Base-by-base conservation (phyloP, 2,113 vertebrate species). In the Chloroceryle aenea region DNA sequence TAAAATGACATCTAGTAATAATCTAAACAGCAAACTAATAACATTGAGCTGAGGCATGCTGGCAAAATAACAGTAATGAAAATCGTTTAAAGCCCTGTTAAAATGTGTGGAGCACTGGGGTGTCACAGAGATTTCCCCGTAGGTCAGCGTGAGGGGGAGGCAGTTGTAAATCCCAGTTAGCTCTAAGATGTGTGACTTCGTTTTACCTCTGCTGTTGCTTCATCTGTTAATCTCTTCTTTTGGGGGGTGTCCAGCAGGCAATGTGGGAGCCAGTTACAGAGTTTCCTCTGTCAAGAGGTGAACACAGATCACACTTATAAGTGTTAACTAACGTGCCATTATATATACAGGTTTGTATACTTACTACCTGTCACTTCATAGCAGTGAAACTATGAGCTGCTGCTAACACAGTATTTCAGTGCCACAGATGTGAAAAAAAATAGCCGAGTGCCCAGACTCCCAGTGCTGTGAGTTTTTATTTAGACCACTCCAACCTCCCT, bases 1-100 rank as follows among this genome's bases (percentile, higher is more conserved):
- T 71, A 94, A 94, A 91, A 85, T 91, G 90, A 62, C 19, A 85
- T 77, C 83, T 86, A 88, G 72, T 84, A 93, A 86, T 69, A 93
- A 92, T 87, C 68, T 92, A 75, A 89, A 67, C 38, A 78, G 73
- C 76, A 81, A 93, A 81, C 22, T 68, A 73, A 72, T 95, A 89
- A 75, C 0, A 0, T 22, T 81, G 42, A 82, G 58, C 58, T 84
- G 83, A 82, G 15, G 55, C 59, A 81, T 30, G 55, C 61, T 71
- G 64, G 29, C 55, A 73, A 83, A 58, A 73, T 30, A 80, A 3
- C 15, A 58, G 19, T 2, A 53, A 36, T n/a, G 36, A 27, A 64
- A 95, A n/a, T 5, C 30, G 18, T 87, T 78, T 61, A 55, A 72
- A 95, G 67, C 7, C 4, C 66, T 63, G 42, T 58, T 77, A 69